Evolutionary conservation across 2,888 invertebrate species (phyloP).

Genomic region (Zygaena filipendulae): DNA sequence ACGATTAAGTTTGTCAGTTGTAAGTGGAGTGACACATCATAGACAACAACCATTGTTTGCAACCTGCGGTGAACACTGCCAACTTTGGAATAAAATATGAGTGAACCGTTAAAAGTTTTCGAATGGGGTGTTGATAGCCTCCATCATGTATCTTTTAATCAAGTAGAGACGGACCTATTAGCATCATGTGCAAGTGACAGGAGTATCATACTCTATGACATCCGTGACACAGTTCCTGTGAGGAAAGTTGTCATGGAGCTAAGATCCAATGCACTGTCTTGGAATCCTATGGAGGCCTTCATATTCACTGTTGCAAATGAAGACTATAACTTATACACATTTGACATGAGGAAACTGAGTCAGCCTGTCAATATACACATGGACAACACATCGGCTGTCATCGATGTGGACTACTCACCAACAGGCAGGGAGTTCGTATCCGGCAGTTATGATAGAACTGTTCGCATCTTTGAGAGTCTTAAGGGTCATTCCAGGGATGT

Average conservation of each 20-base stretch:
- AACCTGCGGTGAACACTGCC: slow-evolving; percentile 94
- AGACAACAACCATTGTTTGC: slow-evolving; percentile 82
- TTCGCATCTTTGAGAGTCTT: slow-evolving; percentile 87
- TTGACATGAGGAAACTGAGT: slow-evolving; percentile 89
- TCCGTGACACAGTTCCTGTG: slow-evolving; percentile 87
- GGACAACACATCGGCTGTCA: slow-evolving; percentile 95
- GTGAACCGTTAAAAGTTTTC: slow-evolving; percentile 86
- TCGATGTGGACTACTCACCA: slow-evolving; percentile 95
- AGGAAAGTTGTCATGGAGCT: slow-evolving; percentile 89
- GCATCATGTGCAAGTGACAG: slow-evolving; percentile 95
- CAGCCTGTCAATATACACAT: slow-evolving; percentile 89
- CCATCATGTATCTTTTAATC: slow-evolving; percentile 91
- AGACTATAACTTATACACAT: slow-evolving; percentile 98
- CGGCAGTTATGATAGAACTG: slow-evolving; percentile 94
- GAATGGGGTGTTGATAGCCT: slow-evolving; percentile 96
- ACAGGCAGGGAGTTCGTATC: slow-evolving; percentile 97
- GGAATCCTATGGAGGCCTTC: slow-evolving; percentile 99
- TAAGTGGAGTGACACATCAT: slow-evolving; percentile 88
- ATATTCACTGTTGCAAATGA: slow-evolving; percentile 97
- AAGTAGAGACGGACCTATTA: slow-evolving; percentile 73
- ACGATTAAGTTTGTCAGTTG: slow-evolving; percentile 74
- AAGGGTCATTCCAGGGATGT: slow-evolving; percentile 92
- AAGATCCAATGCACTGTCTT: slow-evolving; percentile 89
- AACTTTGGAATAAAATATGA: slow-evolving; percentile 92
- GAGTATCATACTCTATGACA: slow-evolving; percentile 95